A percentile compares a stretch with the other conserved stretches of the same genome.
phyloP scores from a whole-genome alignment of 2,888 invertebrate species.

The Lissocephala sabroskyi region DNA sequence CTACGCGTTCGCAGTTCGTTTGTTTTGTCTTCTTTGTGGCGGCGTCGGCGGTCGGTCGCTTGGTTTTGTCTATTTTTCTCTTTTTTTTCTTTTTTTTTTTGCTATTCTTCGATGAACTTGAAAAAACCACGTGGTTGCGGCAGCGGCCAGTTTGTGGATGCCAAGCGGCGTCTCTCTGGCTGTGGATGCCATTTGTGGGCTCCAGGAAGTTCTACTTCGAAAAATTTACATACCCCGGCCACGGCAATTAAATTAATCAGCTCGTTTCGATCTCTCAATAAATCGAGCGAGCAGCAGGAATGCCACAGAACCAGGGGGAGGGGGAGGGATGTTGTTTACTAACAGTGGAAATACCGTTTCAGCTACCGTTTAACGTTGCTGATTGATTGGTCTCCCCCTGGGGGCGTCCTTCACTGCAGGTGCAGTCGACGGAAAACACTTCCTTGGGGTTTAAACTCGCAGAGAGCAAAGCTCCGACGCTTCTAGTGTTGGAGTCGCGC shows the following conservation, averaged over 20 bases:
- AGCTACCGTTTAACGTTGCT: slow-evolving; percentile 9
- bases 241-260: slow-evolving; percentile 49
- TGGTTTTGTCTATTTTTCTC: slow-evolving; percentile 39
- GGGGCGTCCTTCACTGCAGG: too few relatives aligned
- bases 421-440: too few relatives aligned
- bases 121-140: slow-evolving; percentile 63
- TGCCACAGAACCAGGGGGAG: too few relatives aligned
- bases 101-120: slow-evolving; percentile 48
- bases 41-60: too few relatives aligned
- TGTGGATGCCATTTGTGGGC: slow-evolving; percentile 34
- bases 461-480: slow-evolving; percentile 20
- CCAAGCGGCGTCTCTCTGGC: slow-evolving; percentile 15
- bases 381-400: too few relatives aligned
- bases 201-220: slow-evolving; percentile 46
- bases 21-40: too few relatives aligned
- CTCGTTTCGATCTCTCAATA: neutral
- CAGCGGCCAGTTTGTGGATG: slow-evolving; percentile 36
- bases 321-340: too few relatives aligned
- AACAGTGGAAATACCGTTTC: slow-evolving; percentile 24
- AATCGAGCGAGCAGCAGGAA: too few relatives aligned
- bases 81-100: slow-evolving; percentile 17
- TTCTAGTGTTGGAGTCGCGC: too few relatives aligned
- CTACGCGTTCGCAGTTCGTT: too few relatives aligned
- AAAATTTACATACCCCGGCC: slow-evolving; percentile 45
- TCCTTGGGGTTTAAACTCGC: too few relatives aligned